A percentile compares a stretch with the other conserved stretches of the same genome.
Conservation (phyloP, 1,140 invertebrate genomes). For the Helicoverpa zea region DNA sequence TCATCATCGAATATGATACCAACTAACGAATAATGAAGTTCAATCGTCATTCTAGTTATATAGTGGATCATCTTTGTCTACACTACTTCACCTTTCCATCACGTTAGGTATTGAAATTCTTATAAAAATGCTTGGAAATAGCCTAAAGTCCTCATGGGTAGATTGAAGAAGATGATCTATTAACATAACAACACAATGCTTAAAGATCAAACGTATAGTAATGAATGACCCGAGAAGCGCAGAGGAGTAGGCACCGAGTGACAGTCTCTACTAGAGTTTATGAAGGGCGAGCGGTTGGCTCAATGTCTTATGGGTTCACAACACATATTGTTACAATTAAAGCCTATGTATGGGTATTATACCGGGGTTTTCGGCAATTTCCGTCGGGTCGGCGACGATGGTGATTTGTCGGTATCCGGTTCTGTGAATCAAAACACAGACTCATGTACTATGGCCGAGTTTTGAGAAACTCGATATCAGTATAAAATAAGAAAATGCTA, state of each 20-base stretch:
- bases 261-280: conserved; percentile 82
- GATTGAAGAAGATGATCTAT: conserved; percentile 57
- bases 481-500: not conserved
- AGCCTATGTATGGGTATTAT: conserved; percentile 89
- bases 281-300: conserved; percentile 70
- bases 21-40: conserved; percentile 51
- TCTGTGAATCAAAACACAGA: conserved; percentile 88
- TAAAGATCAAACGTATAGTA: conserved; percentile 59
- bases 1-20: conserved; percentile 31
- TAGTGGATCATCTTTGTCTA: conserved; percentile 62
- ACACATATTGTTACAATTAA: conserved; percentile 84
- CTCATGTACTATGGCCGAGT: conserved; percentile 29
- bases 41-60: conserved; percentile 49
- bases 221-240: conserved; percentile 72
- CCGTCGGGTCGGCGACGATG: conserved; percentile 94
- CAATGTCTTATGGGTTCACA: conserved; percentile 82
- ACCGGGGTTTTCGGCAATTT: conserved; percentile 98
- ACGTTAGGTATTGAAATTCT: conserved; percentile 8
- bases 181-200: conserved; percentile 58
- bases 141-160: conserved; percentile 5
- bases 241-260: conserved; percentile 82
- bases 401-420: conserved; percentile 92
- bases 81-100: not conserved
- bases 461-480: conserved; percentile 33
- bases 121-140: conserved; percentile 20